These are phyloP conservation scores for Cydia pomonella DNA, from an alignment of 1,140 invertebrate species.

Conservation along the genomic window DNA sequence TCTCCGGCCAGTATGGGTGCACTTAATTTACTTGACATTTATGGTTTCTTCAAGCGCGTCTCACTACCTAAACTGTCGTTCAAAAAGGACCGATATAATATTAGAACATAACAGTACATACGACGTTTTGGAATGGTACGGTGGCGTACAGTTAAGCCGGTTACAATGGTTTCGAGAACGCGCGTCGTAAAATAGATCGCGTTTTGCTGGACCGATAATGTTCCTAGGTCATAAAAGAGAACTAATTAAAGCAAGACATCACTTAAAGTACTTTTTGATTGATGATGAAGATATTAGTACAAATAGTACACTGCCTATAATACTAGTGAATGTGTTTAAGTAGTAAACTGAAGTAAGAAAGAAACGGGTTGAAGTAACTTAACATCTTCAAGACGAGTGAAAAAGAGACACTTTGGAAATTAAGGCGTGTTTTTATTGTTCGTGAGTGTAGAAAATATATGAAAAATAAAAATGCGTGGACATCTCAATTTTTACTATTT, in stretches of 20 bases:
- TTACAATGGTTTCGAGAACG: conserved; percentile 25
- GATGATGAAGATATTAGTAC: no score
- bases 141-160: conserved; percentile 18
- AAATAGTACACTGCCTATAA: no score
- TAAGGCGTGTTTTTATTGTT: no score
- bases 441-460: no score
- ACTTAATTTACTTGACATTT: conserved; percentile 40
- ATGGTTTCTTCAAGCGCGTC: conserved; percentile 31
- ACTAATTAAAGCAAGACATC: neutral
- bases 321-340: no score
- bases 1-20: conserved; percentile 16
- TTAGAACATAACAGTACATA: neutral
- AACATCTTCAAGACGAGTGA: no score
- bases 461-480: no score
- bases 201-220: conserved; percentile 25
- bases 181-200: conserved; percentile 25
- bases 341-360: no score
- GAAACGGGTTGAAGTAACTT: no score
- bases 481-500: no score
- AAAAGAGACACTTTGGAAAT: no score
- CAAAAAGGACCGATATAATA: neutral
- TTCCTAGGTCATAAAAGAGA: conserved; percentile 22
- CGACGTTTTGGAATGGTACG: neutral
- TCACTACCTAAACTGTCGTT: conserved; percentile 12
- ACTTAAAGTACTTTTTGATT: neutral